Conservation (phyloP, 2,113 vertebrate species). For the Sialia sialis region DNA sequence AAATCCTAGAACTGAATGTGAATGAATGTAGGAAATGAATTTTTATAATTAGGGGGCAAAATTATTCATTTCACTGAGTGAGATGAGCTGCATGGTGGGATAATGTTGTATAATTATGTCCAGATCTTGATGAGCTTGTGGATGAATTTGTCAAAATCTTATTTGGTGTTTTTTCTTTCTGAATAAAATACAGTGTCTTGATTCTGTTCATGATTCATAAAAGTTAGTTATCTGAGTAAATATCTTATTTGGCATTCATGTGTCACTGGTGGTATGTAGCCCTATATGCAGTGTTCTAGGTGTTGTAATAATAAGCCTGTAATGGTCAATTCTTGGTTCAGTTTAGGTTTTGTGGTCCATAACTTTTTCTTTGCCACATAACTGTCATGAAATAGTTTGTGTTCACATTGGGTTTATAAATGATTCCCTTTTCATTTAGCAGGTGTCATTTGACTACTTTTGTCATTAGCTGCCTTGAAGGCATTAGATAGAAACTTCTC, state of each 20-base stretch:
- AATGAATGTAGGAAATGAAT: neutral
- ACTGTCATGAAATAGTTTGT: neutral
- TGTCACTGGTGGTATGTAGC: neutral
- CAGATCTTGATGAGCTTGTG: neutral
- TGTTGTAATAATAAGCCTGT: neutral
- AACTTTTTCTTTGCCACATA: neutral
- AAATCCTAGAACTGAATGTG: neutral
- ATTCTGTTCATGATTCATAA: neutral
- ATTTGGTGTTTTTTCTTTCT: neutral
- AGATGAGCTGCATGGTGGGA: neutral
- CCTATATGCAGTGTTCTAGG: neutral
- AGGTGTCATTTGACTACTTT: neutral
- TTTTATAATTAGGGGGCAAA: neutral
- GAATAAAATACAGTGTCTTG: neutral
- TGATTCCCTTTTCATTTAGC: neutral
- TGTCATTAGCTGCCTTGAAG: neutral
- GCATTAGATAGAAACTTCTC: neutral
- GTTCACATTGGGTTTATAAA: neutral
- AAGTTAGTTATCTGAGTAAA: neutral
- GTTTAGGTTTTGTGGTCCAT: neutral
- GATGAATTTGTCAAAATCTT: neutral
- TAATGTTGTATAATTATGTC: neutral
- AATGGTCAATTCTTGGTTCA: neutral
- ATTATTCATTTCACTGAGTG: neutral
- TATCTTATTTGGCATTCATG: neutral